Evolutionary conservation across 2,113 vertebrate species (phyloP), one percentile per base, ranked within the genome.

Genomic region (Syrrhaptes paradoxus): DNA sequence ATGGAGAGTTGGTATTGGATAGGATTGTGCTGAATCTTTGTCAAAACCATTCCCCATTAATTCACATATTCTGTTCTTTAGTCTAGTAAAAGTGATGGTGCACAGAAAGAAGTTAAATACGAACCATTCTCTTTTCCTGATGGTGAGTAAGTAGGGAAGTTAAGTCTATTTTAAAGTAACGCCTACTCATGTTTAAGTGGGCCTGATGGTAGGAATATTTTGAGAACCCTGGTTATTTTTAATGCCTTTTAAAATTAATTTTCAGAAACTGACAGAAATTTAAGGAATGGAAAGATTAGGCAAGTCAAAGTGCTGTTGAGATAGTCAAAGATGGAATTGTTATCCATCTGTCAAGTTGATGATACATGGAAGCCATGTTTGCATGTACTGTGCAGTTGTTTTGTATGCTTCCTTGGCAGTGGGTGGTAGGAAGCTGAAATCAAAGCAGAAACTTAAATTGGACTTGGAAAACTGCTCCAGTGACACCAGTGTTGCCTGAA

Each of bases 111-210:
- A 95, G 97, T 98, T 72, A 99, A 99, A 96, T 99, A 99, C 48
- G 99, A 99, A 52, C 98, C 98, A 10, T 99, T 99, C 97, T 99
- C 99, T 28, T 99, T 99, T 98, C 94, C 98, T 82, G 99, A 99
- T 24, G 99, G 99, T 99, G 97, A 97, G 99, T 87, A 92, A 41
- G 41, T 31, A 79, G 54, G 49, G 71, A 93, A 55, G 11, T 28
- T 28, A 59, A 51, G 78, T 70, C 17, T 26, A 16, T 49, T 85
- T 85, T 22, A 17, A 81, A 79, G 46, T 61, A 34, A 48, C 29
- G 74, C 85, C 77, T 83, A 71, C 22, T 76, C 7, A 6, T 36
- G 31, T 28, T 52, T 24, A 55, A 76, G 46, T 41, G 54, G 57
- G 59, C 20, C 41, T 36, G 51, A 18, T 65, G 24, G 63, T 28